phyloP scores from a whole-genome alignment of 2,113 vertebrate genomes.

The Boulengeromyrus knoepffleri region DNA sequence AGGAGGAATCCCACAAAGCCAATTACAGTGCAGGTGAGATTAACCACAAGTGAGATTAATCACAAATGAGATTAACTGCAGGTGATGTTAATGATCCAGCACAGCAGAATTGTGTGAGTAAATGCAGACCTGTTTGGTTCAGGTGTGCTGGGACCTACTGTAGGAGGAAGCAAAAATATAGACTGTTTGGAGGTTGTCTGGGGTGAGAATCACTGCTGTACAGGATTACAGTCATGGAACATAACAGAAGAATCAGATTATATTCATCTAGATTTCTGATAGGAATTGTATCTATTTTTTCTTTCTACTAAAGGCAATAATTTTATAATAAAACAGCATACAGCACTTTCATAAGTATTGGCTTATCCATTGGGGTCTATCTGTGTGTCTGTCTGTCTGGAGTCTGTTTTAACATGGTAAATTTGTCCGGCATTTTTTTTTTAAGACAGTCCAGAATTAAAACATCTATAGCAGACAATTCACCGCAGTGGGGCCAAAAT shows the following conservation, averaged over 20 bases:
- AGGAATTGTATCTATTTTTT: background rate
- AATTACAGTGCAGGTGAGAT: slow-evolving; percentile 74
- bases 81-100: background rate
- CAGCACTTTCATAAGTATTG: background rate
- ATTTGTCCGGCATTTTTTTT: background rate
- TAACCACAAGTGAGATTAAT: slow-evolving; percentile 59
- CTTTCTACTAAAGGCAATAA: background rate
- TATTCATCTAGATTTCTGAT: background rate
- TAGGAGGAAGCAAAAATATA: background rate
- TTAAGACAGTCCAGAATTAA: background rate
- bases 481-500: background rate
- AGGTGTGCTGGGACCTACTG: no score
- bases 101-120: background rate
- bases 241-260: background rate
- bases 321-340: background rate
- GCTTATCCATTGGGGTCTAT: background rate
- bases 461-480: background rate
- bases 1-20: slow-evolving; percentile 69
- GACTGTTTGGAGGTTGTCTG: background rate
- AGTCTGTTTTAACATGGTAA: background rate
- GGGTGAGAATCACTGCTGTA: background rate
- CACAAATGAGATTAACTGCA: slow-evolving; percentile 58
- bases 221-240: background rate
- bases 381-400: background rate
- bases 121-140: background rate